Conservation (phyloP, 2,113 vertebrate species). For the Notiomystis cincta region DNA sequence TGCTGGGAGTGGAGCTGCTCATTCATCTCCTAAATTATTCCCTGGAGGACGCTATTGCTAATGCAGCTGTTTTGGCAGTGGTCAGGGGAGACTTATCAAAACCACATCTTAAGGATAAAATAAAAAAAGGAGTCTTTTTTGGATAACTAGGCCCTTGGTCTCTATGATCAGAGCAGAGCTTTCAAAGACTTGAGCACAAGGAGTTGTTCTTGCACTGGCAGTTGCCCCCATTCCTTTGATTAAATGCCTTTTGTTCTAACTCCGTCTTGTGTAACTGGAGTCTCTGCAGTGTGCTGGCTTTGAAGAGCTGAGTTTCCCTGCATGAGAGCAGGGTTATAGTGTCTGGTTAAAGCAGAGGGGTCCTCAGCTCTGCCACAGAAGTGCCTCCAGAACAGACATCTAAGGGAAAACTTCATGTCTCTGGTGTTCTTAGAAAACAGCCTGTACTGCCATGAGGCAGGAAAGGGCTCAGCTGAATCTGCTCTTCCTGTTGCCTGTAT, state of each 20-base stretch:
- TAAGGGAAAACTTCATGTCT: background rate
- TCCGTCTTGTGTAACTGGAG: background rate
- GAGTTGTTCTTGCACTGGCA: background rate
- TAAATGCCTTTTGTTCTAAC: conserved; percentile 34
- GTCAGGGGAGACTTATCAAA: background rate
- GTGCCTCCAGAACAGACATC: background rate
- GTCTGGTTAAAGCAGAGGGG: background rate
- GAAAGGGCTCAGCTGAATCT: background rate
- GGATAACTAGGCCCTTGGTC: background rate
- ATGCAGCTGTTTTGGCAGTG: background rate
- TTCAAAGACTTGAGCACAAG: background rate
- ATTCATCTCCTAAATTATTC: background rate
- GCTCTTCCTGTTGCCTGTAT: background rate
- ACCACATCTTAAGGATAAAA: background rate
- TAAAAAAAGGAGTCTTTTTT: background rate
- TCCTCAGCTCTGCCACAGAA: background rate
- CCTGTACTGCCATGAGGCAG: background rate
- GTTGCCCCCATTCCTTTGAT: background rate
- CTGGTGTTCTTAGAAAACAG: background rate
- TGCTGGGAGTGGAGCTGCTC: background rate
- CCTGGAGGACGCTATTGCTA: background rate
- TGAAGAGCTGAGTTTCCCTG: background rate
- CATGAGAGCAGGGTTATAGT: background rate
- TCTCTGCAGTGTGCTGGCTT: background rate
- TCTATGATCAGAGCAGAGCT: background rate